Evolutionary conservation across 2,797 vertebrate species (phyloP).

Genomic region (Schizothorax lantsangensis): DNA sequence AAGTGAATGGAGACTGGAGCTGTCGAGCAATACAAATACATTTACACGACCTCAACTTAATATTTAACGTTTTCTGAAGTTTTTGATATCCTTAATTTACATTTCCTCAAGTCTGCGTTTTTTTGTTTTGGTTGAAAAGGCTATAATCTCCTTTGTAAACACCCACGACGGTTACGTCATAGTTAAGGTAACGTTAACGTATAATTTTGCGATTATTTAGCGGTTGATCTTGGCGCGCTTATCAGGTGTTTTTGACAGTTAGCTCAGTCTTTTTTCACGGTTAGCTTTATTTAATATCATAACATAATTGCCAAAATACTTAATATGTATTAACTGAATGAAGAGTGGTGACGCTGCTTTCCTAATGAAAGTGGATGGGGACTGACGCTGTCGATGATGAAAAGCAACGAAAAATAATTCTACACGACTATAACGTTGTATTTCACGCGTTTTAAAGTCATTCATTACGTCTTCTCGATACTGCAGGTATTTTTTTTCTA

Average conservation of each 20-base stretch:
- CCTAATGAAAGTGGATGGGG: not conserved
- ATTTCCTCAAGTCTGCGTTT: not conserved
- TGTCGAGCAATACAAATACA: not conserved
- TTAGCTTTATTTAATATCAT: rapidly evolving
- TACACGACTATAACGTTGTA: not conserved
- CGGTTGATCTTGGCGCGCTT: not conserved
- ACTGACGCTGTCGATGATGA: not conserved
- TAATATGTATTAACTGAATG: not conserved
- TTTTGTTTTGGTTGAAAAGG: not conserved
- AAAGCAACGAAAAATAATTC: not conserved
- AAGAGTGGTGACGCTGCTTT: not conserved
- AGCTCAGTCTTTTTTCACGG: not conserved
- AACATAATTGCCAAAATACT: not conserved
- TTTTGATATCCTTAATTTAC: not conserved
- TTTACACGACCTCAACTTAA: not conserved
- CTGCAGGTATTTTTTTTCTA: too few species aligned
- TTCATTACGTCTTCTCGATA: too few species aligned
- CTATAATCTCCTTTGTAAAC: not conserved
- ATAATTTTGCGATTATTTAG: not conserved
- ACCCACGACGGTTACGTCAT: too few species aligned
- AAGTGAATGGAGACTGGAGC: not conserved
- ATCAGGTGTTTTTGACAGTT: too few species aligned
- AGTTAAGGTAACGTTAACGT: not conserved
- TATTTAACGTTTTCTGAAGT: not conserved
- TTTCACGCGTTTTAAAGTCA: not conserved